Percentiles rank a stretch among this genome's conserved stretches.
These are phyloP conservation scores for Lithobates sylvaticus DNA, from an alignment of 2,797 vertebrate genomes.

Conservation along the genomic window DNA sequence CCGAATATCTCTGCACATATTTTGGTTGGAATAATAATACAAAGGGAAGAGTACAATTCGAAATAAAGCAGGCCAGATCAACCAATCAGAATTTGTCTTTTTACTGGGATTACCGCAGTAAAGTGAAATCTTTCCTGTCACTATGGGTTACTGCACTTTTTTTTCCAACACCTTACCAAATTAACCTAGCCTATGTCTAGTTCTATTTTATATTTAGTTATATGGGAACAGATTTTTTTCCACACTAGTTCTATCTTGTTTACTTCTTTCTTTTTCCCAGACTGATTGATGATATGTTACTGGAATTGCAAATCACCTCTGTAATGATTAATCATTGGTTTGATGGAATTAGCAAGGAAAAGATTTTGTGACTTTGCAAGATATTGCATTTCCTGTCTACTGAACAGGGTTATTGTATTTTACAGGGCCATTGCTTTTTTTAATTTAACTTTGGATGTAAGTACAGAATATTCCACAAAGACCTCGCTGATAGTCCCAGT, in stretches of 20 bases:
- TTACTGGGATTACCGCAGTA: too few relatives aligned
- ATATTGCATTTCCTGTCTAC: conserved; percentile 53
- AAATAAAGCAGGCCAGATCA: too few relatives aligned
- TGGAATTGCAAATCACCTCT: conserved; percentile 42
- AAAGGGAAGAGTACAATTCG: too few relatives aligned
- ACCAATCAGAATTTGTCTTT: too few relatives aligned
- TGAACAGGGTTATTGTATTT: conserved; percentile 57
- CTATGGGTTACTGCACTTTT: too few relatives aligned
- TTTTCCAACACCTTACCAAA: too few relatives aligned
- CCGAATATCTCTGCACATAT: too few relatives aligned
- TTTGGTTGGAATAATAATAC: too few relatives aligned
- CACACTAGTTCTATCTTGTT: conserved; percentile 1
- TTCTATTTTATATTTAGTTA: neutral
- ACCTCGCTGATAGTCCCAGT: neutral
- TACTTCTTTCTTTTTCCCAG: neutral
- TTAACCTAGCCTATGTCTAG: neutral
- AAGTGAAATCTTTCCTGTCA: too few relatives aligned
- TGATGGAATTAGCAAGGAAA: conserved; percentile 15
- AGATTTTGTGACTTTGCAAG: conserved; percentile 5
- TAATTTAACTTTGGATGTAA: conserved; percentile 29
- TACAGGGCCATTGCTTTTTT: conserved; percentile 42
- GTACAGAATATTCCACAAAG: neutral
- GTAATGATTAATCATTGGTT: conserved; percentile 49
- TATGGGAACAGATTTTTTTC: neutral
- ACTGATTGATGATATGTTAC: conserved; percentile 20